Evolutionary conservation across 2,888 invertebrate species (phyloP), one percentile per base, ranked within the genome.

Genomic region (Ophraella communa): DNA sequence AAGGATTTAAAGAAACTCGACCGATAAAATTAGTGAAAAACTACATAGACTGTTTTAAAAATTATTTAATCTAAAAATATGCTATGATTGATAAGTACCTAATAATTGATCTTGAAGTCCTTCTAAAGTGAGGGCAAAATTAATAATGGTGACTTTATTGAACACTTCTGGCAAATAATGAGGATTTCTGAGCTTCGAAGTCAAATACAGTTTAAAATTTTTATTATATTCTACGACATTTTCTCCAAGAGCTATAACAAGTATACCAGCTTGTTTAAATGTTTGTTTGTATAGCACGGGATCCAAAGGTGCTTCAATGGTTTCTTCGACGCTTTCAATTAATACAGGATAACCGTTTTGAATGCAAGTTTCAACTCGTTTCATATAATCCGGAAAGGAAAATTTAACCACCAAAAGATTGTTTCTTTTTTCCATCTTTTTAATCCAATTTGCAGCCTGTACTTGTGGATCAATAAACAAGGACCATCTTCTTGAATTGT

Each of bases 391-490:
- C 0, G 87, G 82, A 79, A 93, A 91, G 0, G 90, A 87, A 76
- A 93, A 88, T 78, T 91, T 92, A 23, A 93, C 84, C 2, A 92
- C 84, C 73, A 88, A 86, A 55, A 94, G 80, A 66, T 88, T 88
- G 78, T 88, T 89, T 1, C 84, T 82, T 77, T 90, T 91, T 82
- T 94, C 93, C 88, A 92, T 90, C 69, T 88, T 90, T 82, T 92
- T 92, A 20, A 94, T 88, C 94, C 94, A 94, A 79, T 89, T 90
- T 80, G 91, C 92, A 1, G 94, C 94, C 82, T 94, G 94, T 42
- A 89, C 89, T 83, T 94, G 93, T 1, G 94, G 94, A 83, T 94
- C 94, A 60, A 94, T 88, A 75, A 94, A 87, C 67, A 94, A 83
- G 4, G 93, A 93, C 91, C 90, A 91, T 63, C 89, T 84, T 80